These are phyloP conservation scores for Alectura lathami DNA, from an alignment of 2,113 vertebrate species.

Conservation along the genomic window DNA sequence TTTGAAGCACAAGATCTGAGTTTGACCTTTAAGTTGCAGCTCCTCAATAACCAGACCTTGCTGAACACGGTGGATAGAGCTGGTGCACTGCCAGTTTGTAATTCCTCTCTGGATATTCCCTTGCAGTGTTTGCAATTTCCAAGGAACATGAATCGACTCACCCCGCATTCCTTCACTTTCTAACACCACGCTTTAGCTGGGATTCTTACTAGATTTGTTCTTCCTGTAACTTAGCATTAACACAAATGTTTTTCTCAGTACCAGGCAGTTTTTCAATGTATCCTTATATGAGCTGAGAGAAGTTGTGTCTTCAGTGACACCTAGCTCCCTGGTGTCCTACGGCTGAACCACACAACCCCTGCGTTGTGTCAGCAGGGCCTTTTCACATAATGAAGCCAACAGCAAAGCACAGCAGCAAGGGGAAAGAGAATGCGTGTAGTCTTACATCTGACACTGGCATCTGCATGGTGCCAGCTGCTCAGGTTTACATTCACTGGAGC, in stretches of 20 bases:
- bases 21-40: not conserved
- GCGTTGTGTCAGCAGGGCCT: not conserved
- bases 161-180: not conserved
- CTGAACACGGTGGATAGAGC: not conserved
- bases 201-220: not conserved
- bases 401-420: not conserved
- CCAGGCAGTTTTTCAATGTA: not conserved
- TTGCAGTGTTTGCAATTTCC: not conserved
- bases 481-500: not conserved
- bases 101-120: not conserved
- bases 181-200: not conserved
- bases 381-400: not conserved
- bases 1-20: not conserved
- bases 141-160: not conserved
- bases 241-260: not conserved
- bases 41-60: not conserved
- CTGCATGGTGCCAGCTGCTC: not conserved
- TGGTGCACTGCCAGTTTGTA: not conserved
- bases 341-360: not conserved
- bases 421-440: not conserved
- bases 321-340: not conserved
- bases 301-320: not conserved
- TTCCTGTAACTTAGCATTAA: not conserved
- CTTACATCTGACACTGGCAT: not conserved
- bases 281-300: not conserved